A percentile compares a stretch with the other conserved stretches of the same genome.
These are phyloP conservation scores for Tipula lateralis DNA, from an alignment of 2,888 invertebrate species.

Conservation along the genomic window DNA sequence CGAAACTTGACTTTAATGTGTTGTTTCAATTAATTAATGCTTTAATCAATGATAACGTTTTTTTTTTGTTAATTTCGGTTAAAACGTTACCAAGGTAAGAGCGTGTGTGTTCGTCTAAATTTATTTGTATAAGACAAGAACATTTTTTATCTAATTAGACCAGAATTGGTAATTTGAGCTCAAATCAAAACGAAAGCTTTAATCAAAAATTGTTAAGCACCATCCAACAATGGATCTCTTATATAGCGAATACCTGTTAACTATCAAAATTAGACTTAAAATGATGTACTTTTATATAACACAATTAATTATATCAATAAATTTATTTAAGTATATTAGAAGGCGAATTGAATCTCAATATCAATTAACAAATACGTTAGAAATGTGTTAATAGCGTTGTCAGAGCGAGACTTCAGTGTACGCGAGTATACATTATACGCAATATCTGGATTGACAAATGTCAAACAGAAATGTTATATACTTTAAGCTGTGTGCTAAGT, in stretches of 20 bases:
- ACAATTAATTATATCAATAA: background rate
- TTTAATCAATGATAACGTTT: slow-evolving; percentile 1
- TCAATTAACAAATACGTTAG: background rate
- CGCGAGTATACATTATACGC: background rate
- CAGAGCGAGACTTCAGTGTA: background rate
- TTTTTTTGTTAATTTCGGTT: background rate
- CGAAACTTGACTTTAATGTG: background rate
- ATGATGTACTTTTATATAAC: background rate
- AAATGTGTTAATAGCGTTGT: background rate
- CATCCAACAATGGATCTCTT: background rate
- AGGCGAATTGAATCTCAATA: background rate
- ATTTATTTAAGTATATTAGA: background rate
- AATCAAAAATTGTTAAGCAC: background rate
- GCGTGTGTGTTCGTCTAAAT: background rate
- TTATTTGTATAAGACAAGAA: background rate
- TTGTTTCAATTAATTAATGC: background rate
- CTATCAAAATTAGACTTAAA: background rate
- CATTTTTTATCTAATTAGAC: background rate
- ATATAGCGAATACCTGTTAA: background rate
- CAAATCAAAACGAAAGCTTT: background rate
- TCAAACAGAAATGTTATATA: background rate
- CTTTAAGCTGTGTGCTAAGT: background rate
- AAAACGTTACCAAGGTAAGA: background rate
- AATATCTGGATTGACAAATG: background rate
- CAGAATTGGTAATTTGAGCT: background rate